phyloP scores from a whole-genome alignment of 2,113 vertebrate species.

The Etheostoma spectabile region DNA sequence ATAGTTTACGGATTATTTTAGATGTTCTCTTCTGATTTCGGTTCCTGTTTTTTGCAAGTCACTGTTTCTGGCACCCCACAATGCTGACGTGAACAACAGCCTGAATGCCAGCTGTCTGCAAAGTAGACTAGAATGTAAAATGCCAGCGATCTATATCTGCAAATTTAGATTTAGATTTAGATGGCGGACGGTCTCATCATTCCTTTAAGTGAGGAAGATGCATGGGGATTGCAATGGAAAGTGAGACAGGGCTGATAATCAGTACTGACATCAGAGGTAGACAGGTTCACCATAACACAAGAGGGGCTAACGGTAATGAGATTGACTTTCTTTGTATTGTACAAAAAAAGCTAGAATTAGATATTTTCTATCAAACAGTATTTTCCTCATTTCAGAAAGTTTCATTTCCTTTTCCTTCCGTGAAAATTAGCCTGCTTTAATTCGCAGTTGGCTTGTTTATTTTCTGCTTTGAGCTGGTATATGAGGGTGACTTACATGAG shows the following conservation, averaged over 20 bases:
- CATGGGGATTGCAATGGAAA: not conserved
- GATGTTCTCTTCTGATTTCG: slow-evolving; percentile 2
- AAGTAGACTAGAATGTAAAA: slow-evolving; percentile 3
- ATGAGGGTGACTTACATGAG: slow-evolving; percentile 19
- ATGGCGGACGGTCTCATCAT: not conserved
- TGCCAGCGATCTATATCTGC: not conserved
- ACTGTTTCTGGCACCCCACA: slow-evolving; percentile 30
- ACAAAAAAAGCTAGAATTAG: not conserved
- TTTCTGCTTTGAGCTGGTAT: not conserved
- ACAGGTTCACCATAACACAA: not conserved
- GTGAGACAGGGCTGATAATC: not conserved
- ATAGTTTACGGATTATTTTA: not conserved
- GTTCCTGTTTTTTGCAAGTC: slow-evolving; percentile 69
- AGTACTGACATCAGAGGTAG: not conserved
- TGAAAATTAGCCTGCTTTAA: not conserved
- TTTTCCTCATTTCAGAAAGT: not conserved
- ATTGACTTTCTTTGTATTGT: not conserved
- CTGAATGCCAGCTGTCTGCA: slow-evolving; percentile 25
- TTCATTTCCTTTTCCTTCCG: not conserved
- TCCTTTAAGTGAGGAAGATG: not conserved
- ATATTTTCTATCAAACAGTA: not conserved
- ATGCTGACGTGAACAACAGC: slow-evolving; percentile 35
- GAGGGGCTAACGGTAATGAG: not conserved
- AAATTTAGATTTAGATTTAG: not conserved
- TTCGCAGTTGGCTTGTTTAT: not conserved